Evolutionary conservation across 2,797 vertebrate genomes (phyloP).

Genomic region (Micropoecilia bifurca): DNA sequence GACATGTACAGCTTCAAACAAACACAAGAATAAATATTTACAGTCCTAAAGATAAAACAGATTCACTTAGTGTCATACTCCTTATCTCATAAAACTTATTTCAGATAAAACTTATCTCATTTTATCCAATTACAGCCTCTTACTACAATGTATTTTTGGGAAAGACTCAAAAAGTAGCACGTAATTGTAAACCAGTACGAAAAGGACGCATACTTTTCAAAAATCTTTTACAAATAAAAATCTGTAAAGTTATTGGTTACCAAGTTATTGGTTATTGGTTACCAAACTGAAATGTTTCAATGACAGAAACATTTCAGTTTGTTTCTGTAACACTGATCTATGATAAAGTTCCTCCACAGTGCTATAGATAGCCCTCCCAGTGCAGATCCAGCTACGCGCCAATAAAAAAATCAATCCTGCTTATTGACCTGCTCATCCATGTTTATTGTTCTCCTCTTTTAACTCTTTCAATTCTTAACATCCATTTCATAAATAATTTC

Average conservation of each 20-base stretch:
- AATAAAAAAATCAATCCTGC: neutral
- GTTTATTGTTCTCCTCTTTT: neutral
- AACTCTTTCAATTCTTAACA: neutral
- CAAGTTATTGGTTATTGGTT: neutral
- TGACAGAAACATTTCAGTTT: neutral
- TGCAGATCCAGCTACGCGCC: neutral
- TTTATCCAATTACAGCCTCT: neutral
- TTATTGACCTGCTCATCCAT: neutral
- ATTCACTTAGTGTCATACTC: neutral
- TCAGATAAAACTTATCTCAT: neutral
- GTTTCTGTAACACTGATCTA: too few relatives aligned
- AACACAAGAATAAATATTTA: neutral
- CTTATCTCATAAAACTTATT: too few relatives aligned
- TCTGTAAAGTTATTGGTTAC: neutral
- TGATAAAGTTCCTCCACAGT: neutral
- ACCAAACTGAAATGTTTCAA: too few relatives aligned
- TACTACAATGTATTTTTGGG: neutral
- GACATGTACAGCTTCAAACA: conserved; percentile 1
- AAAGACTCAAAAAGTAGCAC: neutral
- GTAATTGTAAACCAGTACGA: neutral
- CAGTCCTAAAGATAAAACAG: neutral
- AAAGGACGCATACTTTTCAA: neutral
- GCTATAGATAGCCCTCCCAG: neutral
- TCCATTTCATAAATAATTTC: neutral
- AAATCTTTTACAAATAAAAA: neutral